Evolutionary conservation across 2,113 vertebrate species (phyloP).

Genomic region (Acanthisitta chloris): DNA sequence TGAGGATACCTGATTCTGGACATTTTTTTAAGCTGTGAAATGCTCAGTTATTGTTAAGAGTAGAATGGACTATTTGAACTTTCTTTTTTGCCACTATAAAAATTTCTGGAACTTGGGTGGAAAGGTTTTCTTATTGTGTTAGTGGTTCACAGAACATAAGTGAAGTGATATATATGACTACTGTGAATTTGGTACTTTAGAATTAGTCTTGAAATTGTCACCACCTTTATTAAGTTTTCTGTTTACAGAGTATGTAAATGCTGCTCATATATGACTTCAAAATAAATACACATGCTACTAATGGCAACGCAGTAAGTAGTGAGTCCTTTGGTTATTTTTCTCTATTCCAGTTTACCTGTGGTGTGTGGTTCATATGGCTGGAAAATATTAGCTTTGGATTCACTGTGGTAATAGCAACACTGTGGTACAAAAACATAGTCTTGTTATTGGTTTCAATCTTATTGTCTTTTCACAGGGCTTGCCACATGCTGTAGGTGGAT

Average conservation of each 20-base stretch:
- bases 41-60: background rate
- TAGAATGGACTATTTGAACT: background rate
- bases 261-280: background rate
- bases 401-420: background rate
- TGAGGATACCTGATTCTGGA: background rate
- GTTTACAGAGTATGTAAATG: background rate
- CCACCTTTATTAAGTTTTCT: background rate
- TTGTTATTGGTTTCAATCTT: background rate
- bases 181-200: background rate
- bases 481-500: background rate
- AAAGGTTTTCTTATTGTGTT: background rate
- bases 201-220: background rate
- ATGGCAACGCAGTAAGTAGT: background rate
- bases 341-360: background rate
- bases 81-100: background rate
- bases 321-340: background rate
- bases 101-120: background rate
- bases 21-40: background rate
- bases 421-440: too few species aligned
- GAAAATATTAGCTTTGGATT: background rate
- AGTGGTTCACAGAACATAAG: background rate
- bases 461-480: background rate
- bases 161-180: background rate
- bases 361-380: background rate
- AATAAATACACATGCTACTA: background rate